A percentile compares a stretch with the other conserved stretches of the same genome.
Evolutionary conservation across 2,888 invertebrate species (phyloP).

Genomic region (Gortyna flavago): DNA sequence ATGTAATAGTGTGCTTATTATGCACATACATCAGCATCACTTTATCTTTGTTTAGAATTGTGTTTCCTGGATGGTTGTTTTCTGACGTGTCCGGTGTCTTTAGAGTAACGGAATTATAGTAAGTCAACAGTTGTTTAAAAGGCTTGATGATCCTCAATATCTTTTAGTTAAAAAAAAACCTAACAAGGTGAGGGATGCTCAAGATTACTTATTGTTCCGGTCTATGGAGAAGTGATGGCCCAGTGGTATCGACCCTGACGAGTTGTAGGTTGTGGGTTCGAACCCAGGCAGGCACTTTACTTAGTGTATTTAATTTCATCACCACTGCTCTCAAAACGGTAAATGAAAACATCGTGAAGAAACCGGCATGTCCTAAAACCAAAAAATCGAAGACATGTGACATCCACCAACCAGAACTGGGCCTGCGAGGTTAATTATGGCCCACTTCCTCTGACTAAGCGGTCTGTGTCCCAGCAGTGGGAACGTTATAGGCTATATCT

Average conservation of each 20-base stretch:
- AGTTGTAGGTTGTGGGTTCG: neutral
- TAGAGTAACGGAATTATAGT: neutral
- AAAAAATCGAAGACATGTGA: neutral
- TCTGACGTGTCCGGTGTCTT: constrained; percentile 34
- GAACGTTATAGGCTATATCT: neutral
- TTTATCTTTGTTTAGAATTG: constrained; percentile 48
- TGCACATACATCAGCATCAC: constrained; percentile 57
- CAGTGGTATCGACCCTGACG: neutral
- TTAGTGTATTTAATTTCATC: neutral
- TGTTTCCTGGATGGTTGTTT: constrained; percentile 46
- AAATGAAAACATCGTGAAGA: neutral
- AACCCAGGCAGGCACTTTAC: too few relatives aligned
- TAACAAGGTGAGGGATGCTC: neutral
- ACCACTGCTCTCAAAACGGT: neutral
- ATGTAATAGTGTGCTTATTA: constrained; percentile 58
- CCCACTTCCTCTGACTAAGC: neutral
- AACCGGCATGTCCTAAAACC: neutral
- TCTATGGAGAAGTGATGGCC: neutral
- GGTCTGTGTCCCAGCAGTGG: neutral
- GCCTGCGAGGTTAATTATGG: neutral
- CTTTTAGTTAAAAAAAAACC: neutral
- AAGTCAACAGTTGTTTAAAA: neutral
- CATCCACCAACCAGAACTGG: neutral
- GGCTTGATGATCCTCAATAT: neutral
- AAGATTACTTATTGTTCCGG: neutral